These are phyloP conservation scores for Hippocampus barbouri DNA, from an alignment of 2,113 vertebrate species.

Conservation along the genomic window DNA sequence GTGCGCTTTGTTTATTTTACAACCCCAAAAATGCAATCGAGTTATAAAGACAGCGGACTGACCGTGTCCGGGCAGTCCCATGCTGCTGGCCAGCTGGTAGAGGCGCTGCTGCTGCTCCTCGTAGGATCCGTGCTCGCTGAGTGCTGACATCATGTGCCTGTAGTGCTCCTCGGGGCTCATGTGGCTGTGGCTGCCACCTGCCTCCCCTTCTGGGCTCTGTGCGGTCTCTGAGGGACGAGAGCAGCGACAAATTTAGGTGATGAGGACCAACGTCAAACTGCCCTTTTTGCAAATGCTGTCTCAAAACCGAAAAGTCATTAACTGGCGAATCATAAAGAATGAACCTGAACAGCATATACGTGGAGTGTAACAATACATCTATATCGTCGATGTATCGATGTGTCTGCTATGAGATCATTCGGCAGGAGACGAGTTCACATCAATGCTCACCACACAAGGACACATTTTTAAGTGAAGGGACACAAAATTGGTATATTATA, in stretches of 20 bases:
- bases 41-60: slow-evolving; percentile 26
- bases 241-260: too few species aligned
- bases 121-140: slow-evolving; percentile 83
- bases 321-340: slow-evolving; percentile 1
- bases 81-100: slow-evolving; percentile 89
- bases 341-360: not conserved
- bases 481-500: too few species aligned
- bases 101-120: slow-evolving; percentile 94
- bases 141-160: slow-evolving; percentile 87
- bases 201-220: slow-evolving; percentile 80
- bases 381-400: not conserved
- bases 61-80: slow-evolving; percentile 88
- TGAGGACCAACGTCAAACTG: slow-evolving; percentile 6
- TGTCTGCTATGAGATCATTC: not conserved
- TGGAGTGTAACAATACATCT: not conserved
- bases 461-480: too few species aligned
- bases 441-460: not conserved
- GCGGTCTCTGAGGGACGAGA: slow-evolving; percentile 75
- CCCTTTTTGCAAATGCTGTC: not conserved
- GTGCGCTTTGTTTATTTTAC: not conserved
- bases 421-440: too few species aligned
- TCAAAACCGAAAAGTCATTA: not conserved
- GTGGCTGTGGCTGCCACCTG: slow-evolving; percentile 78
- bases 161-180: slow-evolving; percentile 98
- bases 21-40: not conserved